phyloP scores from a whole-genome alignment of 2,797 vertebrate species.

The Coregonus sp. region DNA sequence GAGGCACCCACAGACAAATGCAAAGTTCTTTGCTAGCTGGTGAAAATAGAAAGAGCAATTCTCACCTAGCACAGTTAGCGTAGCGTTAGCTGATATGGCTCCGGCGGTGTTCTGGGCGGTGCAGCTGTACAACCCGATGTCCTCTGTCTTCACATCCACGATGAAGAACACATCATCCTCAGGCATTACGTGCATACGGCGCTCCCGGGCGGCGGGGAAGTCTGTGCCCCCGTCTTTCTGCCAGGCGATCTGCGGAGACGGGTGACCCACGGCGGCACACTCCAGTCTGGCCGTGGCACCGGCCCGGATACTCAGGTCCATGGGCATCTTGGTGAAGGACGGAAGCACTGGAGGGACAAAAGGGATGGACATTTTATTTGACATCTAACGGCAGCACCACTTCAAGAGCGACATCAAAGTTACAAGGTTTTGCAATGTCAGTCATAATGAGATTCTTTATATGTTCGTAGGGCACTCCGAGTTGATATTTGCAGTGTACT shows the following conservation, averaged over 20 bases:
- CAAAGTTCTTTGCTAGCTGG: neutral
- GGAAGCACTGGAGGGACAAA: constrained; percentile 85
- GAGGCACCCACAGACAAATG: neutral
- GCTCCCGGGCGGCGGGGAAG: constrained; percentile 93
- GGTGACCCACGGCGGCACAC: constrained; percentile 90
- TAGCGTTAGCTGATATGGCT: constrained; percentile 90
- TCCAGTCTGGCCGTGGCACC: constrained; percentile 91
- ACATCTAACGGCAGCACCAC: neutral
- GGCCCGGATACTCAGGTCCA: constrained; percentile 90
- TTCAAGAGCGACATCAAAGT: neutral
- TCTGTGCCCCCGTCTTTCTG: constrained; percentile 97
- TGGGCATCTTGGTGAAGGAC: constrained; percentile 93
- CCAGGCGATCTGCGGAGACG: constrained; percentile 95
- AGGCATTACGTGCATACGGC: constrained; percentile 98
- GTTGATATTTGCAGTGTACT: neutral
- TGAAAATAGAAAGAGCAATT: neutral
- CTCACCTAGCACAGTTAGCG: constrained; percentile 91
- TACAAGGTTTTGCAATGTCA: neutral
- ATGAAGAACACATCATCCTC: constrained; percentile 98
- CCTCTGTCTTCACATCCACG: constrained; percentile 92
- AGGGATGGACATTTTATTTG: neutral
- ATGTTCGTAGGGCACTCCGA: neutral
- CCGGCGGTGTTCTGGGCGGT: constrained; percentile 94
- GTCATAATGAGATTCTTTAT: neutral
- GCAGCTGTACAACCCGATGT: constrained; percentile 94